A percentile compares a stretch with the other conserved stretches of the same genome.
Conservation (phyloP, 2,888 invertebrate genomes). For the Exocentrus adspersus region DNA sequence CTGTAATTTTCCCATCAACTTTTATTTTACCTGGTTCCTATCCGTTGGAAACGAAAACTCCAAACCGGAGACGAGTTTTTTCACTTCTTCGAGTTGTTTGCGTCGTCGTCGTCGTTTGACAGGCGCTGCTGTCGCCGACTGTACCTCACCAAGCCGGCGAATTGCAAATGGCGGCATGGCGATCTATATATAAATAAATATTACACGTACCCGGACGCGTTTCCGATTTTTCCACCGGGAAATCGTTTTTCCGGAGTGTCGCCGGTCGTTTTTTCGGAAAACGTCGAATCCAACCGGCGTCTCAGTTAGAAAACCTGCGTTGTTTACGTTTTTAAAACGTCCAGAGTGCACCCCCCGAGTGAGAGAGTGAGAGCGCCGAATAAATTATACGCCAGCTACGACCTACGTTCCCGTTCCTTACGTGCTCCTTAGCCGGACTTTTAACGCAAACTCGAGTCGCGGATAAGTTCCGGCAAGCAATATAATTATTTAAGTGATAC, state of each 20-base stretch:
- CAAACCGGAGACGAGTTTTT: constrained; percentile 35
- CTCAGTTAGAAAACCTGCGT: constrained; percentile 41
- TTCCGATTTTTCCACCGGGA: constrained; percentile 50
- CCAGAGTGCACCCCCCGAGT: constrained; percentile 61
- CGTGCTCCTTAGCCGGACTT: constrained; percentile 53
- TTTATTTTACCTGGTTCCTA: too few species aligned
- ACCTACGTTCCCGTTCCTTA: constrained; percentile 56
- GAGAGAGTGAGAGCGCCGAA: constrained; percentile 55
- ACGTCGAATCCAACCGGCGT: constrained; percentile 45
- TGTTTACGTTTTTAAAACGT: constrained; percentile 59
- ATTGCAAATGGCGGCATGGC: constrained; percentile 62
- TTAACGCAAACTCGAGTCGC: constrained; percentile 57
- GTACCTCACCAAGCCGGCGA: constrained; percentile 59
- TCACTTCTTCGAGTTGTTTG: too few species aligned
- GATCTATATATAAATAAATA: constrained; percentile 64
- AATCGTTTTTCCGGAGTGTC: constrained; percentile 47
- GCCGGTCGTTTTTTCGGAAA: constrained; percentile 44
- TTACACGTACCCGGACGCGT: constrained; percentile 60
- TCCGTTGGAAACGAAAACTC: constrained; percentile 33
- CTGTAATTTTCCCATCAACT: too few species aligned
- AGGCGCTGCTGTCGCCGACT: constrained; percentile 47
- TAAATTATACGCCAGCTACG: constrained; percentile 57
- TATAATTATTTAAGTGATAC: constrained; percentile 65
- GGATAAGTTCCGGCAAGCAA: constrained; percentile 57
- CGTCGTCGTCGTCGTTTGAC: constrained; percentile 36